Conservation (phyloP, 1,140 invertebrate genomes). For the Drosophila ananassae region DNA sequence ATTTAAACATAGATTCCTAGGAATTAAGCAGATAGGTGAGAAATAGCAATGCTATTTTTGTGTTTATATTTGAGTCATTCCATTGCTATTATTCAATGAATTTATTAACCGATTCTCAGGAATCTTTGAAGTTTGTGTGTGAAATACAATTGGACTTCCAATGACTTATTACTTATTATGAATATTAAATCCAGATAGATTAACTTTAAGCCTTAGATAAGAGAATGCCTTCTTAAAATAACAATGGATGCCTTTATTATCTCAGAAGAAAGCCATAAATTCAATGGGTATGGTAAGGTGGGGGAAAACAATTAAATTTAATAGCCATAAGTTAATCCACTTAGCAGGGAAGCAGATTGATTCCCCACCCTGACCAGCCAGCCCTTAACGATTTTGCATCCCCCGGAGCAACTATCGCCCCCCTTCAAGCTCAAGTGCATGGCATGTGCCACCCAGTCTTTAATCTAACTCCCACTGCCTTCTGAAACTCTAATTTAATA, state of each 20-base stretch:
- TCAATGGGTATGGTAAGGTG: background rate
- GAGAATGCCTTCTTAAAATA: background rate
- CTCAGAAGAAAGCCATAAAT: background rate
- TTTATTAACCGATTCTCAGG: too few species aligned
- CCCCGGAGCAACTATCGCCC: conserved; percentile 21
- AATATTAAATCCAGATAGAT: background rate
- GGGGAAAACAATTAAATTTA: conserved; percentile 36
- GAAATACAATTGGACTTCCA: too few species aligned
- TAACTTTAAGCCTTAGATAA: background rate
- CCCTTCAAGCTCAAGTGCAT: conserved; percentile 40
- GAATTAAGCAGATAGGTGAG: too few species aligned
- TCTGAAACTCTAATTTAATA: conserved; percentile 69
- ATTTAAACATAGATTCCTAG: too few species aligned
- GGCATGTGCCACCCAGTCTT: conserved; percentile 3
- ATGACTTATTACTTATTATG: too few species aligned
- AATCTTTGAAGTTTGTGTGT: too few species aligned
- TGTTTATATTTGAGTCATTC: too few species aligned
- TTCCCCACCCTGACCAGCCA: conserved; percentile 8
- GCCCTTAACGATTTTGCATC: background rate
- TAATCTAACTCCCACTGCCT: conserved; percentile 8
- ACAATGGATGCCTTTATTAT: background rate
- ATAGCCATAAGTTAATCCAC: conserved; percentile 47
- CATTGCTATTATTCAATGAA: too few species aligned
- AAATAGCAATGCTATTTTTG: too few species aligned
- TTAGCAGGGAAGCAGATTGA: conserved; percentile 34